Evolutionary conservation across 2,797 vertebrate species (phyloP).

Genomic region (Argentina silus): DNA sequence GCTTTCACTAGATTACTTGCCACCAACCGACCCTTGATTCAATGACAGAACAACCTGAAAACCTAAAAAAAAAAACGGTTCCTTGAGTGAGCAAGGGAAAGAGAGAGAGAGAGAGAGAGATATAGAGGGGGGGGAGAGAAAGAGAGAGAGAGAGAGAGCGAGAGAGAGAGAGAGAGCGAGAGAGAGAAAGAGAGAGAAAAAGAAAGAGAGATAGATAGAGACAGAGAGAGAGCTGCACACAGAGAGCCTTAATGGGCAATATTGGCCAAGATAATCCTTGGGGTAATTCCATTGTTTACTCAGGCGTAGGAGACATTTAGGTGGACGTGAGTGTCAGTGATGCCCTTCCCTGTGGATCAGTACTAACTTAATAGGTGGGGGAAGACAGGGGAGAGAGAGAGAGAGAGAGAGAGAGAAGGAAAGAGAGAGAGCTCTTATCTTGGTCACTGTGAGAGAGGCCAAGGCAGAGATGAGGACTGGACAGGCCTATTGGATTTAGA

Average conservation of each 20-base stretch:
- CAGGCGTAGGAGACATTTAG: constrained; percentile 50
- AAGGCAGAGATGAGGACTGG: neutral
- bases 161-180: neutral
- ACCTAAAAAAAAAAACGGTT: neutral
- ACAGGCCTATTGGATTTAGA: constrained; percentile 5
- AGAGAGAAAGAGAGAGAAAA: constrained; percentile 12
- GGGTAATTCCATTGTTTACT: constrained; percentile 49
- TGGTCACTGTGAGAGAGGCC: neutral
- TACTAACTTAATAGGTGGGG: constrained; percentile 22
- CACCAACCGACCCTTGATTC: neutral
- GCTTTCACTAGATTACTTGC: constrained; percentile 5
- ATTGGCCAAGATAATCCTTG: constrained; percentile 38
- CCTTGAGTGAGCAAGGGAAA: neutral
- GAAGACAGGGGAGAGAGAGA: neutral
- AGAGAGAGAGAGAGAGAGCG: constrained; percentile 32
- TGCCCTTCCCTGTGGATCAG: constrained; percentile 33
- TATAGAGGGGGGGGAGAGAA: constrained; percentile 26
- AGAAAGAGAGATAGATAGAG: constrained; percentile 37
- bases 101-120: neutral
- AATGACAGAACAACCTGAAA: constrained; percentile 12
- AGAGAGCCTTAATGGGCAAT: constrained; percentile 25
- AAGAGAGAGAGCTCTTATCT: neutral
- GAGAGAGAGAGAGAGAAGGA: constrained; percentile 3
- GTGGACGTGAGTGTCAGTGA: constrained; percentile 34
- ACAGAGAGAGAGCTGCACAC: neutral